A percentile compares a stretch with the other conserved stretches of the same genome.
These are phyloP conservation scores for Nomada ruficornis DNA, from an alignment of 2,888 invertebrate genomes.

Conservation along the genomic window DNA sequence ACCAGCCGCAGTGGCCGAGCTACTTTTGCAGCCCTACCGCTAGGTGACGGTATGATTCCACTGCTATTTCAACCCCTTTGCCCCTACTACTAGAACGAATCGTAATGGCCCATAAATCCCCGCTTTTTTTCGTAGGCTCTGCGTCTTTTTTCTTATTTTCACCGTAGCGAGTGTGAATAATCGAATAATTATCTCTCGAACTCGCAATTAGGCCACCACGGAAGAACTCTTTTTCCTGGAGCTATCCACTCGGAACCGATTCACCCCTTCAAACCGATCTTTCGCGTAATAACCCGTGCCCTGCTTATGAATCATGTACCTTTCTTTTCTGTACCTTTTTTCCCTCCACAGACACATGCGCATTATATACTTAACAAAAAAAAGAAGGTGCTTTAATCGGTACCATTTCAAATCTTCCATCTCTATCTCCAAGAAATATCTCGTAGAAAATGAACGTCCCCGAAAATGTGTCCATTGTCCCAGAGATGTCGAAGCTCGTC, in stretches of 20 bases:
- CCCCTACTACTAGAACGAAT: constrained; percentile 74
- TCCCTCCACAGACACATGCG: not conserved
- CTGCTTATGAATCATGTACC: constrained; percentile 12
- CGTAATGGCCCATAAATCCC: constrained; percentile 77
- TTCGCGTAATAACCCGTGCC: constrained; percentile 46
- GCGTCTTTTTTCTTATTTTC: constrained; percentile 68
- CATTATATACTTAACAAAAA: not conserved
- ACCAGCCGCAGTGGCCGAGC: not conserved
- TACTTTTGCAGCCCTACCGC: not conserved
- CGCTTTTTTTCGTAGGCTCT: constrained; percentile 62
- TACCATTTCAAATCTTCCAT: no score
- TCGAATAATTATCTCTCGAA: constrained; percentile 78
- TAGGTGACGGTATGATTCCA: constrained; percentile 36
- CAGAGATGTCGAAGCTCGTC: not conserved
- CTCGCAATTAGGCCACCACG: constrained; percentile 78
- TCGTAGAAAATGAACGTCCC: no score
- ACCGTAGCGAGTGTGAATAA: constrained; percentile 78
- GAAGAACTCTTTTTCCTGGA: constrained; percentile 65
- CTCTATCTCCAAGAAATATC: no score
- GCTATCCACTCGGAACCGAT: constrained; percentile 45
- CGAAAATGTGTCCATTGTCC: not conserved
- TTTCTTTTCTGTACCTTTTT: not conserved
- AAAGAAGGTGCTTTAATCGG: not conserved
- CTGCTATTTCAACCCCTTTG: constrained; percentile 35
- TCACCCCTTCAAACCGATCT: constrained; percentile 36